These are phyloP conservation scores for Apaloderma vittatum DNA, from an alignment of 2,113 vertebrate species.

Conservation along the genomic window DNA sequence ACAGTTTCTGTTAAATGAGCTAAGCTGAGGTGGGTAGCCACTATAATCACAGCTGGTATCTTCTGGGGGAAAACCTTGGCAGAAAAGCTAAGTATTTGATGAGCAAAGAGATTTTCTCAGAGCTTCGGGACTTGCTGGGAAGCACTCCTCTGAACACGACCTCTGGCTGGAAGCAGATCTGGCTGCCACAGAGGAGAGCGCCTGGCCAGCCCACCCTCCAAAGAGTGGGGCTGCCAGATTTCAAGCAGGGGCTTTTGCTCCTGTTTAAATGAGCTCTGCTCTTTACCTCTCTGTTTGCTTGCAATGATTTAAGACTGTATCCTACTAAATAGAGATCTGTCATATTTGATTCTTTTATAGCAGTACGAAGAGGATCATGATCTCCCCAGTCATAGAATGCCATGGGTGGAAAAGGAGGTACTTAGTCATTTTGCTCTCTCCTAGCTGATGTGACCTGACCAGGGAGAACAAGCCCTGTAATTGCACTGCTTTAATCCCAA, in stretches of 20 bases:
- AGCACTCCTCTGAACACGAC: rapidly evolving
- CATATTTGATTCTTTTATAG: background rate
- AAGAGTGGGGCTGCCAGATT: background rate
- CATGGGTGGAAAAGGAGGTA: background rate
- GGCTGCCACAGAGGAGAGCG: background rate
- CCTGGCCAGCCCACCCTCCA: background rate
- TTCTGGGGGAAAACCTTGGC: background rate
- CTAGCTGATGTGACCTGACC: background rate
- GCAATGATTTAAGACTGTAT: background rate
- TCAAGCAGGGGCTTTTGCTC: background rate
- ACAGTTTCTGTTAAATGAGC: background rate
- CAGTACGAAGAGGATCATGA: background rate
- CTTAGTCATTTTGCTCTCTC: background rate
- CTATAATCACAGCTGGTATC: background rate
- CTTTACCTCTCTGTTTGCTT: background rate
- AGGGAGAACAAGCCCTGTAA: background rate
- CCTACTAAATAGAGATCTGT: background rate
- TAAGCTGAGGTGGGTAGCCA: background rate
- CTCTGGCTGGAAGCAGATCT: background rate
- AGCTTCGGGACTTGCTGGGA: background rate
- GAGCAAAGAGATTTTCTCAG: background rate
- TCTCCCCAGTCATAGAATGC: background rate
- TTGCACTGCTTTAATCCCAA: background rate
- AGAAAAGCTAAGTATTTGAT: background rate
- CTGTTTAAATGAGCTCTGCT: background rate